A percentile compares a stretch with the other conserved stretches of the same genome.
phyloP scores from a whole-genome alignment of 1,140 invertebrate genomes.

The Euwallacea similis region DNA sequence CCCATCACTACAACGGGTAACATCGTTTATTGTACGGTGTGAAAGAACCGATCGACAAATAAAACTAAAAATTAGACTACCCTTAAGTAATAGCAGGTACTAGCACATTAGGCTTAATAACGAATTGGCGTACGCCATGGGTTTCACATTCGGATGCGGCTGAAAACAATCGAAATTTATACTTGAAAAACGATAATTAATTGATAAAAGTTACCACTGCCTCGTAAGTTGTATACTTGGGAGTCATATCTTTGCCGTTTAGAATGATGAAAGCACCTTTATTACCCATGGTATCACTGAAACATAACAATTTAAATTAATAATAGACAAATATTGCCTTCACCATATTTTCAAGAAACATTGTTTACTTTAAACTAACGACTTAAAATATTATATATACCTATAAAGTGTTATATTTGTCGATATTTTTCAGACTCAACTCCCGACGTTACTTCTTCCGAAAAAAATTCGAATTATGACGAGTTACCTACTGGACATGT shows the following conservation, averaged over 20 bases:
- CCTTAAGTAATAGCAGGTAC: slow-evolving; percentile 49
- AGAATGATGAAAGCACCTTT: slow-evolving; percentile 96
- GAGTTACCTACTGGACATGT: neutral
- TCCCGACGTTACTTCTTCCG: no score
- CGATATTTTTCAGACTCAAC: neutral
- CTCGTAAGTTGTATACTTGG: slow-evolving; percentile 88
- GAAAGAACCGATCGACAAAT: neutral
- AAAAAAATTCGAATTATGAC: no score
- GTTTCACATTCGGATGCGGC: slow-evolving; percentile 95
- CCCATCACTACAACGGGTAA: no score
- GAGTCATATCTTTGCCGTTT: slow-evolving; percentile 87
- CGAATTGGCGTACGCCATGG: slow-evolving; percentile 92
- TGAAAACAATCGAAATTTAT: slow-evolving; percentile 57
- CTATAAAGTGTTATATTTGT: neutral
- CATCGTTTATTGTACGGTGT: no score
- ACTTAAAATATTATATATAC: neutral
- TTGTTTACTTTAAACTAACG: neutral
- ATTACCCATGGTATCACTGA: slow-evolving; percentile 98
- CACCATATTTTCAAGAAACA: neutral
- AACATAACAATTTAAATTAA: slow-evolving; percentile 47
- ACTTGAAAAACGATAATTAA: slow-evolving; percentile 3
- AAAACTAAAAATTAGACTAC: slow-evolving; percentile 42
- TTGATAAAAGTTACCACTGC: slow-evolving; percentile 77
- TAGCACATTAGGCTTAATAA: slow-evolving; percentile 67
- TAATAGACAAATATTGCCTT: neutral